phyloP scores from a whole-genome alignment of 2,888 invertebrate genomes.

The Desoria tigrina region DNA sequence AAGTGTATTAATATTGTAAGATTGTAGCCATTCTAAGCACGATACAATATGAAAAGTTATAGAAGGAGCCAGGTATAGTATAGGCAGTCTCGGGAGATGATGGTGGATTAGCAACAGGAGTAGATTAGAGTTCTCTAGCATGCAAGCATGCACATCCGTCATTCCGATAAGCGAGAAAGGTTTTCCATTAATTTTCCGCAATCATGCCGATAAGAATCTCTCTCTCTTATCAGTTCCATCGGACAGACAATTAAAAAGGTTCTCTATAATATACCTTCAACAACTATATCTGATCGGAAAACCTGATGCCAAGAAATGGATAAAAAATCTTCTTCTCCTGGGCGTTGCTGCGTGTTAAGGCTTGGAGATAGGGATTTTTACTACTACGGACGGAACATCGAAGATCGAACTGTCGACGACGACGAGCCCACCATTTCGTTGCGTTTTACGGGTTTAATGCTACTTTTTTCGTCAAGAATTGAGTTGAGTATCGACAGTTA shows the following conservation, averaged over 20 bases:
- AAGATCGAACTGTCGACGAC: too few species aligned
- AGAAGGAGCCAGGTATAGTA: slow-evolving; percentile 6
- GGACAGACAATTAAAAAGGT: slow-evolving; percentile 53
- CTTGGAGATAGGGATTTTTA: slow-evolving; percentile 7
- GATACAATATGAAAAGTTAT: not conserved
- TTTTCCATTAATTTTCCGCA: slow-evolving; percentile 53
- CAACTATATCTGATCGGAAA: slow-evolving; percentile 24
- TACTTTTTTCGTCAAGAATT: too few species aligned
- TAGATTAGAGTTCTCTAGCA: slow-evolving; percentile 24
- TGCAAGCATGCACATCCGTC: slow-evolving; percentile 48
- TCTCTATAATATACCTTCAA: slow-evolving; percentile 29
- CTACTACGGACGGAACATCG: not conserved
- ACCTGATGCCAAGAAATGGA: slow-evolving; percentile 22
- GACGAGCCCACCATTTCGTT: too few species aligned
- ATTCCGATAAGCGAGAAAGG: slow-evolving; percentile 50
- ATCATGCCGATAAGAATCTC: slow-evolving; percentile 52
- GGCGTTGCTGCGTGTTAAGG: slow-evolving; percentile 26
- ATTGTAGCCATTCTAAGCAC: slow-evolving; percentile 12
- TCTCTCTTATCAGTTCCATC: slow-evolving; percentile 48
- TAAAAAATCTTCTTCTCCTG: slow-evolving; percentile 22
- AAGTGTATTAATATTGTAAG: not conserved
- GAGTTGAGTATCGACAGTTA: too few species aligned
- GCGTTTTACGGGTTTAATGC: too few species aligned
- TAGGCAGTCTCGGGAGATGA: not conserved
- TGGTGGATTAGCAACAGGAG: slow-evolving; percentile 18